A percentile compares a stretch with the other conserved stretches of the same genome.
Evolutionary conservation across 2,113 vertebrate genomes (phyloP).

Genomic region (Tylochromis polylepis): DNA sequence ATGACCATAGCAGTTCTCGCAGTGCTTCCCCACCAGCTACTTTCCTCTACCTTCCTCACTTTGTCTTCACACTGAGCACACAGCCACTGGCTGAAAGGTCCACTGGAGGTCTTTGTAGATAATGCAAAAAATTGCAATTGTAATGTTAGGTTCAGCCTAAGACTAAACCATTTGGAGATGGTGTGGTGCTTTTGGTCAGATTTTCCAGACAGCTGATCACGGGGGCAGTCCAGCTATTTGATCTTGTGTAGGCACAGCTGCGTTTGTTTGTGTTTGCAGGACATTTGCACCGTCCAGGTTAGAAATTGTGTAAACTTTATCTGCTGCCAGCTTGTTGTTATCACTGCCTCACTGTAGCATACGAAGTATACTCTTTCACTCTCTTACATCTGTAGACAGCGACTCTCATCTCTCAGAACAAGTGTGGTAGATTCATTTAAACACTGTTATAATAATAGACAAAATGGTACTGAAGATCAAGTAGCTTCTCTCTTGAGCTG

Average conservation of each 20-base stretch:
- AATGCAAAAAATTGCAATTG: not conserved
- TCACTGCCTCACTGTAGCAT: not conserved
- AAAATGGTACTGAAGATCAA: not conserved
- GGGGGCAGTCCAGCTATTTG: not conserved
- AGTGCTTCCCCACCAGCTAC: not conserved
- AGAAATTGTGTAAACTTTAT: slow-evolving; percentile 6
- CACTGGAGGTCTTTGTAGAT: not conserved
- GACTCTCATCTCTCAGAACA: not conserved
- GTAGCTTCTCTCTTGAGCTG: not conserved
- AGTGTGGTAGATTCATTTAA: not conserved
- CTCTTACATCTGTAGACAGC: not conserved
- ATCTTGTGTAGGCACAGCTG: not conserved
- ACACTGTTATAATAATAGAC: not conserved
- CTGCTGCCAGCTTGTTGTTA: not conserved
- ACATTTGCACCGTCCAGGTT: not conserved
- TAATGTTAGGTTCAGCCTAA: not conserved
- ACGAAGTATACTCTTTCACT: not conserved
- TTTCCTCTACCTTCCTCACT: not conserved
- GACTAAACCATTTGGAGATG: not conserved
- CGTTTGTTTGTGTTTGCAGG: not conserved
- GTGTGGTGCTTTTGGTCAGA: not conserved
- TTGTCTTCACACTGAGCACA: not conserved
- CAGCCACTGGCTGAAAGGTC: not conserved
- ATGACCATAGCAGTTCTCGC: not conserved
- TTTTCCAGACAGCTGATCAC: slow-evolving; percentile 3